Percentiles rank a stretch among this genome's conserved stretches.
Conservation (phyloP, 2,888 invertebrate genomes). For the Eupithecia tripunctaria region DNA sequence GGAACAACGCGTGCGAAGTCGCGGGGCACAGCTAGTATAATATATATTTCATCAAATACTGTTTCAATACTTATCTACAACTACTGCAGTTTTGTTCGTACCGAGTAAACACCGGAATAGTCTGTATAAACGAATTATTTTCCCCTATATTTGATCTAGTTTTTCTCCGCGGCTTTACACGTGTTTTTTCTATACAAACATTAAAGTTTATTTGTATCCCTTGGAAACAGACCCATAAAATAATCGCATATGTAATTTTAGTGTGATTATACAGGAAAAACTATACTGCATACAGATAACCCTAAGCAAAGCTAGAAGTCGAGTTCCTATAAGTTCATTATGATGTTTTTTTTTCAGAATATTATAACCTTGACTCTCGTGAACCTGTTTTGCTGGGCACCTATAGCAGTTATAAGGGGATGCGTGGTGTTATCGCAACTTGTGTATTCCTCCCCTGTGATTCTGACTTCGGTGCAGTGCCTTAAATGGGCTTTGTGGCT, state of each 20-base stretch:
- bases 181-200: background rate
- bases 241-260: background rate
- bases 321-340: background rate
- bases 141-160: background rate
- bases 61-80: too few species aligned
- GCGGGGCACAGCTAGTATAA: too few species aligned
- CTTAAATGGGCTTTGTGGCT: conserved; percentile 66
- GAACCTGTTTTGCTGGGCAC: conserved; percentile 71
- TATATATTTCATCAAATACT: too few species aligned
- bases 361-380: conserved; percentile 58
- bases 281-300: background rate
- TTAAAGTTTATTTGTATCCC: background rate
- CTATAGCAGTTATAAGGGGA: conserved; percentile 66
- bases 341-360: conserved; percentile 59
- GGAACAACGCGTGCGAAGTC: too few species aligned
- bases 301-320: background rate
- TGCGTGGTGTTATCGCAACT: conserved; percentile 61
- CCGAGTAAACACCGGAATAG: background rate
- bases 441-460: conserved; percentile 47
- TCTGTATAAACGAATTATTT: background rate
- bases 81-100: background rate
- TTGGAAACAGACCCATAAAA: background rate
- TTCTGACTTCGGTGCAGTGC: conserved; percentile 52
- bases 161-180: background rate
- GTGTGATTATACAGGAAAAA: background rate